Percentiles rank a stretch among this genome's conserved stretches.
Conservation (phyloP, 1,140 invertebrate species). For the Pentalonia nigronervosa region DNA sequence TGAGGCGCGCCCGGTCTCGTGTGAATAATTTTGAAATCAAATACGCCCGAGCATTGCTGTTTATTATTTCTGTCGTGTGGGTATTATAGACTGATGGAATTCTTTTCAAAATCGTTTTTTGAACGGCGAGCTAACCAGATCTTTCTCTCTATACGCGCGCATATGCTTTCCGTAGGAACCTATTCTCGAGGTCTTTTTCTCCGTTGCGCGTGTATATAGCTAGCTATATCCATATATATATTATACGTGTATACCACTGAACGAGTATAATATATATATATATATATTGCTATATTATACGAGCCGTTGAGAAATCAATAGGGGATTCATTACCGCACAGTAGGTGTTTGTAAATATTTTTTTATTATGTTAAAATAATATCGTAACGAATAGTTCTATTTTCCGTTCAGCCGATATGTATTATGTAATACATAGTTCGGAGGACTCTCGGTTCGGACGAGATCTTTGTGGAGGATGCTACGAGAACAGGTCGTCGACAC, state of each 20-base stretch:
- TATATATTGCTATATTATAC: not conserved
- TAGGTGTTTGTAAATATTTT: not conserved
- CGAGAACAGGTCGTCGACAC: slow-evolving; percentile 39
- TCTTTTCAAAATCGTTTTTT: not conserved
- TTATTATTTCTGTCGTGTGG: too few relatives aligned
- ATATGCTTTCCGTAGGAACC: not conserved
- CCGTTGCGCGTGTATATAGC: not conserved
- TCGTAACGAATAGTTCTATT: not conserved
- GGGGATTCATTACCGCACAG: not conserved
- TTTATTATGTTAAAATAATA: not conserved
- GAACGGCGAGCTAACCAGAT: too few relatives aligned
- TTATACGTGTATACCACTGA: too few relatives aligned
- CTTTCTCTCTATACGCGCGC: too few relatives aligned
- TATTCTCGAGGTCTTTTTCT: not conserved
- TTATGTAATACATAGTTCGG: not conserved
- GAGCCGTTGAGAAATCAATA: not conserved
- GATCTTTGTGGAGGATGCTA: not conserved
- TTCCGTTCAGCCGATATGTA: not conserved
- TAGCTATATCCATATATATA: not conserved
- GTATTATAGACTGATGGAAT: too few relatives aligned
- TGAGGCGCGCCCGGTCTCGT: too few relatives aligned
- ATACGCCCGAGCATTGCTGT: not conserved
- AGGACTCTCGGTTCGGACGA: not conserved
- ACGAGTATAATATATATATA: too few relatives aligned
- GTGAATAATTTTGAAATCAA: not conserved